Conservation (phyloP, 2,113 vertebrate species). For the Riparia riparia region DNA sequence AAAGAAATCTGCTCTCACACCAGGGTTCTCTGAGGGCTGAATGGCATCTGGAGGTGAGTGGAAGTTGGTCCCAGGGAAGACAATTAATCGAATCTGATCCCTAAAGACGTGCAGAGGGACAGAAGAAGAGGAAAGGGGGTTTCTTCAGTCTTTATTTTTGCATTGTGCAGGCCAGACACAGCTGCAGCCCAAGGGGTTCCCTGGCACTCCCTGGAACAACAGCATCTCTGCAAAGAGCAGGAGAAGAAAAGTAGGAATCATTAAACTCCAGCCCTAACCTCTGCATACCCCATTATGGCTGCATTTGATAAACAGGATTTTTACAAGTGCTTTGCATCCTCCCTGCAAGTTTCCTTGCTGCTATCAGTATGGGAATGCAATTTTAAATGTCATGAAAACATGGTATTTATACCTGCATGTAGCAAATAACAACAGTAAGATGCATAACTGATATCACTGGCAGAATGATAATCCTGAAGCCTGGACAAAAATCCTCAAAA, state of each 20-base stretch:
- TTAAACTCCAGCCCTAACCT: background rate
- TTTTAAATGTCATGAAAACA: background rate
- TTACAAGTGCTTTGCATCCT: background rate
- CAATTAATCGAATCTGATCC: background rate
- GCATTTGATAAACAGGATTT: background rate
- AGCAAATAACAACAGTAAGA: background rate
- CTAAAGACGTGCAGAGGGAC: background rate
- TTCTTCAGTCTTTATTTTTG: background rate
- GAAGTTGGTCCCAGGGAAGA: background rate
- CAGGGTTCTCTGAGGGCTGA: background rate
- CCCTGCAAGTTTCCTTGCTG: background rate
- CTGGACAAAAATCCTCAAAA: background rate
- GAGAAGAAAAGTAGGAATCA: background rate
- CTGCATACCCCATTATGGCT: background rate
- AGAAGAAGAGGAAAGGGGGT: background rate
- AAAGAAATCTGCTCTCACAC: background rate
- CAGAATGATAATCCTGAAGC: background rate
- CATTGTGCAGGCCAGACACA: background rate
- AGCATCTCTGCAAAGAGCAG: background rate
- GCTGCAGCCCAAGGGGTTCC: background rate
- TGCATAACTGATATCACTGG: background rate
- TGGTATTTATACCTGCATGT: background rate
- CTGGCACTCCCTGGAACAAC: background rate
- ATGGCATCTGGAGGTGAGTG: background rate
- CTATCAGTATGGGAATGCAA: background rate